Base-by-base conservation (phyloP, 2,888 invertebrate species). In the Limnephilus marmoratus region DNA sequence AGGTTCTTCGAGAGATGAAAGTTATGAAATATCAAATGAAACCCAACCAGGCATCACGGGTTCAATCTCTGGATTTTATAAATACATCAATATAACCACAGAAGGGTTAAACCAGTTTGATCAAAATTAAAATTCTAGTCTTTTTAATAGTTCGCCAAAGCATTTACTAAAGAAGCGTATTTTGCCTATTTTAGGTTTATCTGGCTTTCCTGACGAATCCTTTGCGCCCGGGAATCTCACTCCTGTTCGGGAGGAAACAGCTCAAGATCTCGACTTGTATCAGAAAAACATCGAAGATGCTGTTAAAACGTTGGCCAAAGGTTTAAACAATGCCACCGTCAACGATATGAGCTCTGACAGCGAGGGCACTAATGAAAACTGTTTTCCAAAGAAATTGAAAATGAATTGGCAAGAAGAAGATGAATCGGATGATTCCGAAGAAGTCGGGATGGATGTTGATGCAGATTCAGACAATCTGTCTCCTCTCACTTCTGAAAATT, bases 161-260 rank as follows among this genome's bases (percentile, higher is more conserved):
- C 45, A 41, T 34, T 37, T 11, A 81, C 34, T 80, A 41, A 37
- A 68, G 18, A 34, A 34, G 37, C 37, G 53, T 90, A 29, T 90
- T 90, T 90, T n/a, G 41, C 82, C 37, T 85, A 85, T 93, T 93
- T 81, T 93, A 94, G 93, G 93, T 81, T 80, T 90, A 89, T 90
- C 92, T 81, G 81, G 34, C 41, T 93, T 93, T 90, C 93, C 93
- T 90, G 94, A 94, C 81, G 93, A 91, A 90, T 90, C 91, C 29
- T 93, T 93, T 91, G 87, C 85, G 15, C 92, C 93, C 29, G 93
- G 92, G 81, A 93, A 93, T 90, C 90, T 94, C 15, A 91, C 93
- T 24, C 93, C 94, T 18, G 92, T 94, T 53, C 87, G 49, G 34
- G 94, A 94, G 90, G 94, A 94, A 91, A 94, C 93, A 18, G 93